A percentile compares a stretch with the other conserved stretches of the same genome.
phyloP scores from a whole-genome alignment of 2,113 vertebrate species.

The Pica pica region DNA sequence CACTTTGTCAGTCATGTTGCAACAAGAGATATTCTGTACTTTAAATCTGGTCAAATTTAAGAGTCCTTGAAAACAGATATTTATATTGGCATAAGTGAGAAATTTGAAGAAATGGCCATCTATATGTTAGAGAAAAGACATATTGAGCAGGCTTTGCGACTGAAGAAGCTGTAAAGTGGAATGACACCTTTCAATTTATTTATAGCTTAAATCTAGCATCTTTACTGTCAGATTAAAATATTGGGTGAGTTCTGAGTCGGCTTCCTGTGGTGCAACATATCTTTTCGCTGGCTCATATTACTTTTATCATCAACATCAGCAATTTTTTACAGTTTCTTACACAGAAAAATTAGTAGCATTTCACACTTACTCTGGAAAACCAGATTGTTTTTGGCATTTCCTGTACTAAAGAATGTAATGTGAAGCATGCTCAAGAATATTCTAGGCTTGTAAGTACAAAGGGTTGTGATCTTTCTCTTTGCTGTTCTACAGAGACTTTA shows the following conservation, averaged over 20 bases:
- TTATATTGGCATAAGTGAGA: neutral
- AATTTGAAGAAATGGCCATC: neutral
- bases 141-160: neutral
- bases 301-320: neutral
- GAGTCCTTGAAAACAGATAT: neutral
- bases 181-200: slow-evolving; percentile 18
- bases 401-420: neutral
- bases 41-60: neutral
- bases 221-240: neutral
- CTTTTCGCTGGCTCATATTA: neutral
- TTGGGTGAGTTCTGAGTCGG: neutral
- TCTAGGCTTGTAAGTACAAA: neutral
- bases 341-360: neutral
- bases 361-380: neutral
- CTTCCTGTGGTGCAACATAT: neutral
- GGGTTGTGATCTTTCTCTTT: neutral
- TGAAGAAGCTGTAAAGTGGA: slow-evolving; percentile 6
- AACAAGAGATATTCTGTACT: neutral
- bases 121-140: neutral
- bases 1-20: neutral
- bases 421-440: neutral
- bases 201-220: neutral
- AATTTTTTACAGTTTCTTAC: neutral
- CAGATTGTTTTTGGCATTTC: neutral
- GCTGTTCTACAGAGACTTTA: neutral